Base-by-base conservation (phyloP, 2,888 invertebrate genomes). In the Brachyptera risi region DNA sequence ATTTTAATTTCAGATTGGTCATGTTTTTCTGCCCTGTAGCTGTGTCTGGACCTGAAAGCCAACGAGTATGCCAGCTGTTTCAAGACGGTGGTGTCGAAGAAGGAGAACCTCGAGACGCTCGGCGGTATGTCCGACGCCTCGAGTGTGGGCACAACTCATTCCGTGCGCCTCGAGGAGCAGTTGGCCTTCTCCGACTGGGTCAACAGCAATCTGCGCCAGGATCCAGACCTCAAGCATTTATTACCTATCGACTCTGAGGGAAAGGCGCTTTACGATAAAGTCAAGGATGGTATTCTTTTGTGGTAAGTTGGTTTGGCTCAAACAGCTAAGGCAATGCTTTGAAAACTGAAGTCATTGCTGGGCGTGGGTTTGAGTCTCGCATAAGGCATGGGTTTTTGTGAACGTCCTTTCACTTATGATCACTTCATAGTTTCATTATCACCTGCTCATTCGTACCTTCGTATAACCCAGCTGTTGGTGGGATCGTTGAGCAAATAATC, bases 151-250 rank as follows among this genome's bases (percentile, higher is more conserved):
- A 96, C 96, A 60, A 95, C 95, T 51, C 99, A 99, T 78, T 96
- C 96, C 1, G 96, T 99, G 1, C 83, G 94, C 1, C 79, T 90
- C 24, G 94, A 96, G 75, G 98, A 99, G 75, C 96, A 96, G 76
- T 83, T 96, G 71, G 98, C 98, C 37, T 99, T 99, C 79, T 94
- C 97, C 58, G 95, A 97, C 68, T 99, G 98, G 98, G 96, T 99
- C 69, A 99, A 98, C 78, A 90, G 91, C 67, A 94, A 95, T 79
- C 79, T 99, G 69, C 84, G 85, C 19, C 84, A 86, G 67, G 98
- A 98, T 76, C 86, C 88, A 0, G 97, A 98, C 75, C 83, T 97
- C 26, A 85, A 87, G 69, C 92, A 94, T 72, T 79, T 95, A 59
- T 77, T 99, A 70, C 98, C 97, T 0, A 93, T 99, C 68, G 92